Evolutionary conservation across 2,797 vertebrate species (phyloP).

Genomic region (Echeneis naucrates): DNA sequence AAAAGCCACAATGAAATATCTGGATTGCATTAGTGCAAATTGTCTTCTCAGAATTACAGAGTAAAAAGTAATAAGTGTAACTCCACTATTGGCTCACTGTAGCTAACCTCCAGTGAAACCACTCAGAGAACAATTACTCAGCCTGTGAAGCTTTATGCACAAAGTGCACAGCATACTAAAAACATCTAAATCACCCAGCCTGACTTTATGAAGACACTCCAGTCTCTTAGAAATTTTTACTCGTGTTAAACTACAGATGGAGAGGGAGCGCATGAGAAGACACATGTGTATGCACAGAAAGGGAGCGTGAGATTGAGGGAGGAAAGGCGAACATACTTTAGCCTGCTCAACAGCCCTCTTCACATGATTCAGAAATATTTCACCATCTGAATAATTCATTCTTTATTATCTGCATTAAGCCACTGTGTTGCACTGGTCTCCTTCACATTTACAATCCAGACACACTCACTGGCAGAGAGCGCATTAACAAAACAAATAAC

Average conservation of each 20-base stretch:
- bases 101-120: constrained; percentile 53
- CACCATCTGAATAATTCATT: constrained; percentile 74
- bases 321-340: constrained; percentile 57
- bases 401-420: constrained; percentile 60
- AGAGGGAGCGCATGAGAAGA: constrained; percentile 10
- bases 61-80: constrained; percentile 5
- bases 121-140: constrained; percentile 62
- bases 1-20: not conserved
- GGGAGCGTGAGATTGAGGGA: constrained; percentile 26
- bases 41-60: constrained; percentile 26
- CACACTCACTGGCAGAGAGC: constrained; percentile 45
- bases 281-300: constrained; percentile 8
- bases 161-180: constrained; percentile 55
- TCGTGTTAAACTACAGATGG: constrained; percentile 59
- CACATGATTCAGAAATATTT: constrained; percentile 71
- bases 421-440: constrained; percentile 41
- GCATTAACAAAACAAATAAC: constrained; percentile 62
- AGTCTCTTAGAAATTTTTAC: constrained; percentile 33
- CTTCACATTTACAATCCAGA: constrained; percentile 56
- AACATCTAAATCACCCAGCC: constrained; percentile 61
- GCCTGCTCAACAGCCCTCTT: constrained; percentile 65
- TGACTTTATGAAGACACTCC: constrained; percentile 59
- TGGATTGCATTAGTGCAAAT: not conserved
- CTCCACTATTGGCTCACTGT: constrained; percentile 32
- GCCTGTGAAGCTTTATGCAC: constrained; percentile 53